Evolutionary conservation across 1,140 invertebrate genomes (phyloP).

Genomic region (Drosophila ananassae): DNA sequence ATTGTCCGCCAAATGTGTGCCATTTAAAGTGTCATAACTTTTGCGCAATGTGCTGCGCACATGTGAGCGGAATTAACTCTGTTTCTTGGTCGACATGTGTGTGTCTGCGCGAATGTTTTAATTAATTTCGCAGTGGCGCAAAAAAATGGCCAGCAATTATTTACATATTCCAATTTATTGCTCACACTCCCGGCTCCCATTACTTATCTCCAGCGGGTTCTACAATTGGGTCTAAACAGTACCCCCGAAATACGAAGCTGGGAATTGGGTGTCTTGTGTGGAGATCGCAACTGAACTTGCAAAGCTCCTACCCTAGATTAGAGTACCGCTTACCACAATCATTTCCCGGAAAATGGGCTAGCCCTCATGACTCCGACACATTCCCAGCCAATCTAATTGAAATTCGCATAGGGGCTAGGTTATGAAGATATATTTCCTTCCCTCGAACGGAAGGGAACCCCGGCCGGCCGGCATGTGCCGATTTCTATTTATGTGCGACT

Average conservation of each 20-base stretch:
- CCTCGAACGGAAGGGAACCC: conserved; percentile 42
- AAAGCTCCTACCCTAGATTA: background rate
- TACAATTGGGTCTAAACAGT: conserved; percentile 14
- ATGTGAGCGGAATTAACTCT: conserved; percentile 45
- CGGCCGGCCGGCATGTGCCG: conserved; percentile 42
- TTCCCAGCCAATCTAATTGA: conserved; percentile 59
- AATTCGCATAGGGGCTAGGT: conserved; percentile 69
- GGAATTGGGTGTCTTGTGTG: conserved; percentile 8
- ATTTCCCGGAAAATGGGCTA: conserved; percentile 9
- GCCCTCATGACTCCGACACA: conserved; percentile 66
- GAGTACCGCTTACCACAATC: background rate
- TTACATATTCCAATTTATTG: conserved; percentile 68
- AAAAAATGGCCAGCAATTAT: conserved; percentile 70
- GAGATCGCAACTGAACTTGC: background rate
- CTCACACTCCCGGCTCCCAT: conserved; percentile 52
- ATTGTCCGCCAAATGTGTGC: conserved; percentile 76
- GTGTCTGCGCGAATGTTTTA: conserved; percentile 58
- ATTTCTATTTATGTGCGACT: conserved; percentile 20
- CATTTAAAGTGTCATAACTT: conserved; percentile 83
- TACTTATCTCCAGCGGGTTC: conserved; percentile 33
- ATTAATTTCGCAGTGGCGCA: conserved; percentile 62
- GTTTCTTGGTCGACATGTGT: conserved; percentile 30
- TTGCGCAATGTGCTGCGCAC: conserved; percentile 57
- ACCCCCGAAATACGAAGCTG: background rate
- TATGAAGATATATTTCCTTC: conserved; percentile 54